phyloP scores from a whole-genome alignment of 1,140 invertebrate genomes.

The Sycobia sp. region DNA sequence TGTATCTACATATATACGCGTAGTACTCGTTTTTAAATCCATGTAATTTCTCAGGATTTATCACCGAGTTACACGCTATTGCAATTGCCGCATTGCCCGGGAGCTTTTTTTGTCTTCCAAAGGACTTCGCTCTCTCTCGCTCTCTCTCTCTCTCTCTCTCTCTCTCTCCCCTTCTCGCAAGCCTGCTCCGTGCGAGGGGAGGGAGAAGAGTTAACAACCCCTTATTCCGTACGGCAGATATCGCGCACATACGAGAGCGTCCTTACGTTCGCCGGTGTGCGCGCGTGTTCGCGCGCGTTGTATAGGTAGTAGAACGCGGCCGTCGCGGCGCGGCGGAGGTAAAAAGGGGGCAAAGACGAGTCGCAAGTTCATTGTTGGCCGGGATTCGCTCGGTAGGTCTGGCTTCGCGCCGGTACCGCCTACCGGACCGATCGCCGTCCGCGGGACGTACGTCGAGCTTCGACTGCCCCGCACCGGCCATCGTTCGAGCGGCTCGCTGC shows the following conservation, averaged over 20 bases:
- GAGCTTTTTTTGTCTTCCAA: too few relatives aligned
- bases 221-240: conserved; percentile 3
- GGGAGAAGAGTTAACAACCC: conserved; percentile 24
- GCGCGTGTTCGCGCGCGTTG: too few relatives aligned
- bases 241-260: neutral
- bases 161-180: neutral
- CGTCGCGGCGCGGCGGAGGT: neutral
- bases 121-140: too few relatives aligned
- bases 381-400: conserved; percentile 41
- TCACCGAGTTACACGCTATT: conserved; percentile 19
- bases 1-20: too few relatives aligned
- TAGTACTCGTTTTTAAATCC: neutral
- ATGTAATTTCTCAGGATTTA: conserved; percentile 23
- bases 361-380: conserved; percentile 9
- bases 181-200: neutral
- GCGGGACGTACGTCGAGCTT: conserved; percentile 18
- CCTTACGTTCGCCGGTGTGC: too few relatives aligned
- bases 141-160: too few relatives aligned
- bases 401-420: conserved; percentile 46
- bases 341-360: neutral
- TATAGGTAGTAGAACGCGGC: neutral
- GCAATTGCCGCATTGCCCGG: neutral
- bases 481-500: neutral
- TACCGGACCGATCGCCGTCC: conserved; percentile 42
- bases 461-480: conserved; percentile 20